A percentile compares a stretch with the other conserved stretches of the same genome.
These are phyloP conservation scores for Epizoanthus scotinus DNA, from an alignment of 92 coral and sea anemone genomes.

Conservation along the genomic window DNA sequence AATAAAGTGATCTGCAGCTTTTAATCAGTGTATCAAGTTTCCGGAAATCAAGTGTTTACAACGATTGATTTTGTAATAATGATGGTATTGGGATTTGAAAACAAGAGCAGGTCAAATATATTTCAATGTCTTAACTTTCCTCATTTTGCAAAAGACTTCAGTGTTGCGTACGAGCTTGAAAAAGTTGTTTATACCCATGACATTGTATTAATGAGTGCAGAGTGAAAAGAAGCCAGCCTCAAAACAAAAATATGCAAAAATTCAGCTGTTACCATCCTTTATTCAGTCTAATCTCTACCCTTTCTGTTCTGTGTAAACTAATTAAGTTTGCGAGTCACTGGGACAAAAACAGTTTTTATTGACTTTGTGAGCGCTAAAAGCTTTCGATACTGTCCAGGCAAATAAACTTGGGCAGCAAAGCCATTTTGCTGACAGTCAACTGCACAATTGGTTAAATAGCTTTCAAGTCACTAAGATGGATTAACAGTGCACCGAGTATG, in stretches of 20 bases:
- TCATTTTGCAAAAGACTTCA: background rate
- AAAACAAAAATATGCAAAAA: background rate
- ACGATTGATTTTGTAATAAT: constrained; percentile 19
- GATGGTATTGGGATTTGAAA: constrained; percentile 32
- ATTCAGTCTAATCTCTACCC: constrained; percentile 13
- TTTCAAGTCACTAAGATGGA: constrained; percentile 4
- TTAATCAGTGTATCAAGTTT: constrained; percentile 31
- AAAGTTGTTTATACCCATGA: background rate
- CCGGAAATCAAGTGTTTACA: constrained; percentile 48
- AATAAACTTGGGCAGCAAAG: constrained; percentile 7
- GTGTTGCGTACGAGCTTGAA: background rate
- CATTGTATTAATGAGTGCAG: too few relatives aligned
- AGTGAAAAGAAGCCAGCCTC: background rate
- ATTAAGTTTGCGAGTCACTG: constrained; percentile 15
- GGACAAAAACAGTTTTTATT: constrained; percentile 20
- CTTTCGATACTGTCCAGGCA: constrained; percentile 22
- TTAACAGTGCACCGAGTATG: constrained; percentile 3
- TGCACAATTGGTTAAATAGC: constrained; percentile 21
- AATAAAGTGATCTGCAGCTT: constrained; percentile 34
- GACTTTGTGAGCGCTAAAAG: constrained; percentile 37
- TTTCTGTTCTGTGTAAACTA: constrained; percentile 37
- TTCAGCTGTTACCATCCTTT: background rate
- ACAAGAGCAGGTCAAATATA: constrained; percentile 25
- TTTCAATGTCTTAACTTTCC: background rate
- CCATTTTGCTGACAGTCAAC: constrained; percentile 7